Conservation (phyloP, 2,797 vertebrate genomes). For the Sphenodon punctatus region DNA sequence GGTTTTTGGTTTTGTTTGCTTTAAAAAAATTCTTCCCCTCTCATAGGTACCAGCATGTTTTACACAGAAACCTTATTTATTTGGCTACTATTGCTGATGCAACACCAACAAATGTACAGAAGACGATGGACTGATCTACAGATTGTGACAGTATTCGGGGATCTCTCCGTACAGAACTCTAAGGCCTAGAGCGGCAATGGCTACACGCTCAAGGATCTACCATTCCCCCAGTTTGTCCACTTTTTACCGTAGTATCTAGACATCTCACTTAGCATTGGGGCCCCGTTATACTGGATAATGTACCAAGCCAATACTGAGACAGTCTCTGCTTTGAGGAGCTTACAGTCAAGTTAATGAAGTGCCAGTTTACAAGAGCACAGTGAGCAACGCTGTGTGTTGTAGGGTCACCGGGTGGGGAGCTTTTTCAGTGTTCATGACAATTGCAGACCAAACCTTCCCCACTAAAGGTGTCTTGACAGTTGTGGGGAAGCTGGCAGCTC, state of each 20-base stretch:
- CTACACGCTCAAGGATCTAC: too few species aligned
- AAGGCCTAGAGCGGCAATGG: too few species aligned
- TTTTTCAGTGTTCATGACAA: neutral
- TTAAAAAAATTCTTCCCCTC: neutral
- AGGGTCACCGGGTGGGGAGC: too few species aligned
- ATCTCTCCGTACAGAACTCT: too few species aligned
- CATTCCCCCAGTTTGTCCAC: too few species aligned
- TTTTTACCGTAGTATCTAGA: neutral
- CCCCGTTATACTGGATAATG: neutral
- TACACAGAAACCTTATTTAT: slow-evolving; percentile 96
- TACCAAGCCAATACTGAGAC: neutral
- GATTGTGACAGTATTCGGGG: too few species aligned
- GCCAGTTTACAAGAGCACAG: neutral
- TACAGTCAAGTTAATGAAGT: neutral
- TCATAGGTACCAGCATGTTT: slow-evolving; percentile 91
- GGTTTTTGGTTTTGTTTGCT: too few species aligned
- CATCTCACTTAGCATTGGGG: neutral
- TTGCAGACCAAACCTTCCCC: neutral
- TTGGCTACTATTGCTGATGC: slow-evolving; percentile 93
- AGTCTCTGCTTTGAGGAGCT: neutral
- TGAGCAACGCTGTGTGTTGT: too few species aligned
- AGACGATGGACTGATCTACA: slow-evolving; percentile 62
- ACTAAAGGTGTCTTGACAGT: too few species aligned
- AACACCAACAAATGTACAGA: slow-evolving; percentile 65
- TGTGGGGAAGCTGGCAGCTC: too few species aligned